A percentile compares a stretch with the other conserved stretches of the same genome.
Evolutionary conservation across 2,888 invertebrate species (phyloP).

Genomic region (Hyposoter didymator): DNA sequence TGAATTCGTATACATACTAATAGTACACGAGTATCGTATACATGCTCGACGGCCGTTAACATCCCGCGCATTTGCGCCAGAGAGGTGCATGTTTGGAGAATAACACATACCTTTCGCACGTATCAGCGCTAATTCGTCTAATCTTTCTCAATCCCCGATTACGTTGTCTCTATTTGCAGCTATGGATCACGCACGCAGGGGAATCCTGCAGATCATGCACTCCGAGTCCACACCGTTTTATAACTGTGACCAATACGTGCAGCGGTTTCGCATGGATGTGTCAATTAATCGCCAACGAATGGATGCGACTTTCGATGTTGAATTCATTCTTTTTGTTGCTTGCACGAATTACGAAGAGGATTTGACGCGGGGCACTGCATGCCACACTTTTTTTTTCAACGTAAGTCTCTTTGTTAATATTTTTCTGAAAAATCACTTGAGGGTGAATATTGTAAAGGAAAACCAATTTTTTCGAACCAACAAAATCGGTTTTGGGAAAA

Average conservation of each 20-base stretch:
- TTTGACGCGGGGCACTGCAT: neutral
- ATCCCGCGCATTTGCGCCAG: neutral
- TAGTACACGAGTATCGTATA: too few species aligned
- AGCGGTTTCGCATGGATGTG: neutral
- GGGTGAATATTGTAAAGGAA: neutral
- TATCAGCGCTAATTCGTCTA: conserved; percentile 51
- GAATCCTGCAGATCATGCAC: conserved; percentile 30
- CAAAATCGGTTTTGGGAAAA: too few species aligned
- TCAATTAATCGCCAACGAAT: neutral
- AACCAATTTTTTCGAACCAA: too few species aligned
- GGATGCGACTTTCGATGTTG: neutral
- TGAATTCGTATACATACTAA: conserved; percentile 19
- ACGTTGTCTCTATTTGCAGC: conserved; percentile 58
- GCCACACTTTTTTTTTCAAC: neutral
- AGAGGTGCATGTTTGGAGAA: conserved; percentile 22
- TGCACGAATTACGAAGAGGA: neutral
- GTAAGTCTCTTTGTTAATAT: neutral
- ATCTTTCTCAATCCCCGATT: conserved; percentile 45
- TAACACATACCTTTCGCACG: conserved; percentile 28
- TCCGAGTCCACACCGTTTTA: neutral
- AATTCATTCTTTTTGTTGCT: neutral
- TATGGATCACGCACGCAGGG: conserved; percentile 44
- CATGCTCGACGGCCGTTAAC: conserved; percentile 18
- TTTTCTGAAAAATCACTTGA: neutral
- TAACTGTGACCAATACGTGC: neutral